Evolutionary conservation across 2,797 vertebrate genomes (phyloP).

Genomic region (Geotria australis): DNA sequence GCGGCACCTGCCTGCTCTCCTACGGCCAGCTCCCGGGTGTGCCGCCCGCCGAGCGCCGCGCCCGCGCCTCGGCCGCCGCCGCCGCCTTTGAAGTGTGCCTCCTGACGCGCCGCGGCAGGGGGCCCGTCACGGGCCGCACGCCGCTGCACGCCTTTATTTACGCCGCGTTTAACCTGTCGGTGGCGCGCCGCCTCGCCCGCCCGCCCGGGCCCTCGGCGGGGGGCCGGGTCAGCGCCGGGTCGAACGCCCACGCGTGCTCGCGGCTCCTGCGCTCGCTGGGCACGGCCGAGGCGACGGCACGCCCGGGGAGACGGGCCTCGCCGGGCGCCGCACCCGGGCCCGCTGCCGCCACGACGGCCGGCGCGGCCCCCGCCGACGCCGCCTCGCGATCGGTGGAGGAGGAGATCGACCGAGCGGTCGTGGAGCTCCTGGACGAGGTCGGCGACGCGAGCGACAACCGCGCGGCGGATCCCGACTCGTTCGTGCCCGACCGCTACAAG

Average conservation of each 20-base stretch:
- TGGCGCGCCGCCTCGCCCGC: slow-evolving; percentile 9
- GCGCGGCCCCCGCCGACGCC: no score
- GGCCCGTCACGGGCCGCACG: slow-evolving; percentile 32
- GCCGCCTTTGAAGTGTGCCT: slow-evolving; percentile 52
- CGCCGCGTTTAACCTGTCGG: slow-evolving; percentile 36
- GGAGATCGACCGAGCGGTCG: slow-evolving; percentile 16
- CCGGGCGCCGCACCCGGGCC: no score
- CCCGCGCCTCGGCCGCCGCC: slow-evolving; percentile 24
- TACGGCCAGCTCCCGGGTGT: slow-evolving; percentile 37
- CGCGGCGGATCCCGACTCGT: slow-evolving; percentile 28
- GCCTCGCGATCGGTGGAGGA: slow-evolving; percentile 2
- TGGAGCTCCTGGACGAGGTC: slow-evolving; percentile 26
- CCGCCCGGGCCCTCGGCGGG: no score
- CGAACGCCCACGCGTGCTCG: no score
- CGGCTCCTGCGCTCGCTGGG: slow-evolving; percentile 3
- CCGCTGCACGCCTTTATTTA: slow-evolving; percentile 61
- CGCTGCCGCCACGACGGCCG: no score
- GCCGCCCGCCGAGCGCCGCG: slow-evolving; percentile 8
- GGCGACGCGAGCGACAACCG: slow-evolving; percentile 13
- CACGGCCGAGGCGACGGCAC: slow-evolving; percentile 9
- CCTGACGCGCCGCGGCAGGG: slow-evolving; percentile 20
- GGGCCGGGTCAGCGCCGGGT: no score
- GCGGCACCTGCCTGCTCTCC: slow-evolving; percentile 41
- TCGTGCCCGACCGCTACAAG: slow-evolving; percentile 37
- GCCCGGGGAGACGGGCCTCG: slow-evolving; percentile 4